phyloP scores from a whole-genome alignment of 2,797 vertebrate species.

The Anas bahamensis region DNA sequence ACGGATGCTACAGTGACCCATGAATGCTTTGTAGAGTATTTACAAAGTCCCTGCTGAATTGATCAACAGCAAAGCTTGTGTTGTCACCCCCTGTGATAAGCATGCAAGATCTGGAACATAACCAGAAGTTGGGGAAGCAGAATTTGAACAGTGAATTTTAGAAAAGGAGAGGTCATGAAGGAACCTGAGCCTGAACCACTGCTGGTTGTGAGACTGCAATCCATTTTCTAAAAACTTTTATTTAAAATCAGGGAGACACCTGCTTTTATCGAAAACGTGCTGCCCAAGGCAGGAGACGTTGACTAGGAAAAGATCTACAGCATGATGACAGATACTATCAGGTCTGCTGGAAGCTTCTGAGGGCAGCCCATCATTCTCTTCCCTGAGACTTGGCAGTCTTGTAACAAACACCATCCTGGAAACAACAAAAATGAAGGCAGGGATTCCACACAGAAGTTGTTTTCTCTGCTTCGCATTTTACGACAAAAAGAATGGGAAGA shows the following conservation, averaged over 20 bases:
- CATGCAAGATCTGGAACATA: background rate
- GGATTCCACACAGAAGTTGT: background rate
- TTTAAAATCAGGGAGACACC: background rate
- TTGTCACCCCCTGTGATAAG: background rate
- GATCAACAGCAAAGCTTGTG: background rate
- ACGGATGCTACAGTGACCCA: background rate
- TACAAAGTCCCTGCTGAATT: background rate
- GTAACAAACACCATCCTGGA: background rate
- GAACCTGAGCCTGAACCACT: background rate
- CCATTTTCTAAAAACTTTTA: background rate
- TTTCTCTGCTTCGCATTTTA: background rate
- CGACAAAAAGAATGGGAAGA: background rate
- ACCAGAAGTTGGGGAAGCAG: background rate
- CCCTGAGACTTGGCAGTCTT: background rate
- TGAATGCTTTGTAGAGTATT: background rate
- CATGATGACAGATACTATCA: background rate
- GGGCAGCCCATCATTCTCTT: background rate
- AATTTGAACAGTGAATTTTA: background rate
- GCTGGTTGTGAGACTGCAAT: background rate
- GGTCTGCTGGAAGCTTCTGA: background rate
- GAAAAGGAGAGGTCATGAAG: background rate
- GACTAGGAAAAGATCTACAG: background rate
- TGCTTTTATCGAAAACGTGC: background rate
- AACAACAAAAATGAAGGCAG: background rate
- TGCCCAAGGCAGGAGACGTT: background rate